Percentiles rank a stretch among this genome's conserved stretches.
Conservation (phyloP, 2,888 invertebrate species). For the Scaptomyza polygonia region DNA sequence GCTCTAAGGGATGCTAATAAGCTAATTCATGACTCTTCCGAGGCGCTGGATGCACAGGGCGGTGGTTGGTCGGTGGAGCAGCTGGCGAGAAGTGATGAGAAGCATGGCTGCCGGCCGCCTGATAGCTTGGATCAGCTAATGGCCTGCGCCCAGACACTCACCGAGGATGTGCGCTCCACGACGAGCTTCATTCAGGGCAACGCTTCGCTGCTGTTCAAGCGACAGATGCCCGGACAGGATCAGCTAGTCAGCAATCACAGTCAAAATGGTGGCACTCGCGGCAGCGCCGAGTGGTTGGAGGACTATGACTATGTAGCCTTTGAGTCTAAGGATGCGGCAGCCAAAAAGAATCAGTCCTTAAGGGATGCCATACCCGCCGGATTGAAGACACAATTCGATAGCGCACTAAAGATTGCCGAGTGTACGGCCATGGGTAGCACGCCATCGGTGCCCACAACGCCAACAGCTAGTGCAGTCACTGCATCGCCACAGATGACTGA, state of each 20-base stretch:
- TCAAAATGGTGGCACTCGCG: slow-evolving; percentile 50
- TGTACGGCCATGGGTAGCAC: slow-evolving; percentile 86
- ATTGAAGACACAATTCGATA: slow-evolving; percentile 90
- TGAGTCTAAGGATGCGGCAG: slow-evolving; percentile 89
- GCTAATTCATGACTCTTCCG: slow-evolving; percentile 91
- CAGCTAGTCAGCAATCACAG: slow-evolving; percentile 4
- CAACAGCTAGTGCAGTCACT: slow-evolving; percentile 34
- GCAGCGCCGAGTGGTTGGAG: slow-evolving; percentile 88
- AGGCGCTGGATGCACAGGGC: slow-evolving; percentile 89
- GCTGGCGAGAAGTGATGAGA: slow-evolving; percentile 85
- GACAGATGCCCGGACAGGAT: slow-evolving; percentile 65
- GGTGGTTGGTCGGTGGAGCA: slow-evolving; percentile 92
- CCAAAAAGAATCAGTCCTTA: slow-evolving; percentile 90
- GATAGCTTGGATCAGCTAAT: slow-evolving; percentile 95
- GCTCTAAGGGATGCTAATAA: slow-evolving; percentile 92
- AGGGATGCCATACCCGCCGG: slow-evolving; percentile 89
- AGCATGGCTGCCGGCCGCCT: slow-evolving; percentile 85
- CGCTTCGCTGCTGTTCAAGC: slow-evolving; percentile 91
- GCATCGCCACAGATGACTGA: slow-evolving; percentile 86
- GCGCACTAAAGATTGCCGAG: slow-evolving; percentile 90
- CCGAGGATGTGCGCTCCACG: slow-evolving; percentile 94
- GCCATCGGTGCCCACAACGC: slow-evolving; percentile 49
- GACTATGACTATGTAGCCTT: slow-evolving; percentile 97
- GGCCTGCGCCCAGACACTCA: slow-evolving; percentile 93
- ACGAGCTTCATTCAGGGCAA: slow-evolving; percentile 96